Evolutionary conservation across 1,140 invertebrate species (phyloP), one percentile per base, ranked within the genome.

Genomic region (Archivesica marissinica): DNA sequence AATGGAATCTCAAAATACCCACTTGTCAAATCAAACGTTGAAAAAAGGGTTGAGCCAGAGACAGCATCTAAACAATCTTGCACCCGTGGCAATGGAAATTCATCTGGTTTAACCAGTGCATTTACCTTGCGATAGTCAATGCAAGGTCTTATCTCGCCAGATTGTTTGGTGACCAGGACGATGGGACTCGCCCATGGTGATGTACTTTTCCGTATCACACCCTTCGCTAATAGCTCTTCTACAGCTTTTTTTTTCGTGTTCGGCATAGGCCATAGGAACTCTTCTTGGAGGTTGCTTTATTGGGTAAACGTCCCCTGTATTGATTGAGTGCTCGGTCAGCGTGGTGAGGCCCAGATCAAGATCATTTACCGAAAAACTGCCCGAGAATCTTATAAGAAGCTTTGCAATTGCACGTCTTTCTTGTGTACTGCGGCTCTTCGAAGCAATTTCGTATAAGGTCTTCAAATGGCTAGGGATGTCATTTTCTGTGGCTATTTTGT

Each of bases 231-330:
- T 59, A 86, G 56, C 25, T 50, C 41, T 20, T 79, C 64, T 20
- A 88, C 59, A 56, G 81, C 77, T 25, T 44, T 52, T 23, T 86
- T 50, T n/a, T 64, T 77, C 78, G 17, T 54, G 54, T 17, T 79
- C 33, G 17, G 56, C 66, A n/a, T 72, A 28, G 0, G 64, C 75
- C 13, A 85, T 25, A 7, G 83, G 83, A 38, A 74, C 30, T 9
- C 68, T 68, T 20, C 66, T 28, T 25, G 75, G 75, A 2, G 3
- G 33, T 59, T 70, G 75, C 70, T 78, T 85, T 4, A 85, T 54
- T 20, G 83, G 83, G 11, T 1, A 0, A 6, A 66, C 66, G 23
- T 68, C 17, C 9, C 76, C 76, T 0, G 83, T 85, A 11, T 79
- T 70, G 13, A 70, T 70, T 2, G 33, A 17, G n/a, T 70, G 38